These are phyloP conservation scores for Bedellia somnulentella DNA, from an alignment of 2,888 invertebrate species.

Conservation along the genomic window DNA sequence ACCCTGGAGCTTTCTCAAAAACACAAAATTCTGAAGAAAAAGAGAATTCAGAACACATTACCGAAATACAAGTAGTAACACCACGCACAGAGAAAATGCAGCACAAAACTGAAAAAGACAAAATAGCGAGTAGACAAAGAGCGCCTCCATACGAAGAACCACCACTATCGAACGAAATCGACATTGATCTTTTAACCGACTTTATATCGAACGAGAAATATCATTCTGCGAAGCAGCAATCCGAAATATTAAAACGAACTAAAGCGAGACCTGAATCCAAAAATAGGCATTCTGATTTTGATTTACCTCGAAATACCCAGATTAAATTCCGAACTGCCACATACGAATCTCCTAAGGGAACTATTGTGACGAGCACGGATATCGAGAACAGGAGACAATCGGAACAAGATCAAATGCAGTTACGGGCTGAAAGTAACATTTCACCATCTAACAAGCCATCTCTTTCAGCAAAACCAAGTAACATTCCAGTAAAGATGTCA, in stretches of 20 bases:
- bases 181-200: conserved; percentile 45
- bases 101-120: conserved; percentile 26
- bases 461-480: conserved; percentile 46
- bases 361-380: conserved; percentile 55
- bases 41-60: conserved; percentile 62
- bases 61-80: conserved; percentile 72
- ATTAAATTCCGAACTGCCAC: conserved; percentile 67
- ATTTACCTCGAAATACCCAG: conserved; percentile 55
- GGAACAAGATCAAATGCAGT: conserved; percentile 49
- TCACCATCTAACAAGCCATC: conserved; percentile 26
- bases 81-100: conserved; percentile 40
- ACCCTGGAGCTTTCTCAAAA: conserved; percentile 40
- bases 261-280: conserved; percentile 29
- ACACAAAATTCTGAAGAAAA: conserved; percentile 18
- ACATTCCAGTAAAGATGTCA: conserved; percentile 40
- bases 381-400: conserved; percentile 59
- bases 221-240: conserved; percentile 40
- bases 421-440: no score
- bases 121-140: conserved; percentile 41
- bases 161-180: conserved; percentile 38
- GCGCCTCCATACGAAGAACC: conserved; percentile 33
- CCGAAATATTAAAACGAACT: conserved; percentile 37
- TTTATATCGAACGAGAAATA: conserved; percentile 49
- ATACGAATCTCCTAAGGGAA: conserved; percentile 61
- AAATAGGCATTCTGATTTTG: conserved; percentile 54